These are phyloP conservation scores for Amiota communis DNA, from an alignment of 2,888 invertebrate genomes.

Conservation along the genomic window DNA sequence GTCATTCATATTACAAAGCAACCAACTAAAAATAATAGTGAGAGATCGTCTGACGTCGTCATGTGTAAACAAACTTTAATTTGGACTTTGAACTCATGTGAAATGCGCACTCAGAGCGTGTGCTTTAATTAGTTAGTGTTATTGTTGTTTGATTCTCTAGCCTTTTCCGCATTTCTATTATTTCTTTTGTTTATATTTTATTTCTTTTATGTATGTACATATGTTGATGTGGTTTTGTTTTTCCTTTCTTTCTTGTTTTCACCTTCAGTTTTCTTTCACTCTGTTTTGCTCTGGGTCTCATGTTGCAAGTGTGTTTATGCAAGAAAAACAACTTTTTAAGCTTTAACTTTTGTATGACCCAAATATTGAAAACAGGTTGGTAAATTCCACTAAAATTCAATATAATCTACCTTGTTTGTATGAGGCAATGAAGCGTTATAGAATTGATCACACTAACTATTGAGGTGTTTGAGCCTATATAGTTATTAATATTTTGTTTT, in stretches of 20 bases:
- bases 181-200: slow-evolving; percentile 12
- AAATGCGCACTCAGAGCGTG: slow-evolving; percentile 35
- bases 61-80: slow-evolving; percentile 34
- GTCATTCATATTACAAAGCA: neutral
- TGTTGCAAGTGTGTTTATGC: slow-evolving; percentile 24
- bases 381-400: too few species aligned
- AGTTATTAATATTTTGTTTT: too few species aligned
- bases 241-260: slow-evolving; percentile 38
- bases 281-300: slow-evolving; percentile 20
- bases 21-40: too few species aligned
- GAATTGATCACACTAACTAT: too few species aligned
- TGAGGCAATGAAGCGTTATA: too few species aligned
- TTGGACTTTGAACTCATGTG: slow-evolving; percentile 59
- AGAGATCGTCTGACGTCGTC: neutral
- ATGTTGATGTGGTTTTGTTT: slow-evolving; percentile 37
- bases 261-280: slow-evolving; percentile 48
- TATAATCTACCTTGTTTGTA: too few species aligned
- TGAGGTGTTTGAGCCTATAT: too few species aligned
- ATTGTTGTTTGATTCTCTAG: neutral
- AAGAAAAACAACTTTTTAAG: slow-evolving; percentile 40
- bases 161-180: neutral
- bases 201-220: slow-evolving; percentile 50
- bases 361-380: slow-evolving; percentile 51
- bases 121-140: slow-evolving; percentile 32
- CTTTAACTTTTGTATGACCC: slow-evolving; percentile 41